Percentiles rank a stretch among this genome's conserved stretches.
Evolutionary conservation across 1,140 invertebrate genomes (phyloP).

Genomic region (Saccostrea cuccullata): DNA sequence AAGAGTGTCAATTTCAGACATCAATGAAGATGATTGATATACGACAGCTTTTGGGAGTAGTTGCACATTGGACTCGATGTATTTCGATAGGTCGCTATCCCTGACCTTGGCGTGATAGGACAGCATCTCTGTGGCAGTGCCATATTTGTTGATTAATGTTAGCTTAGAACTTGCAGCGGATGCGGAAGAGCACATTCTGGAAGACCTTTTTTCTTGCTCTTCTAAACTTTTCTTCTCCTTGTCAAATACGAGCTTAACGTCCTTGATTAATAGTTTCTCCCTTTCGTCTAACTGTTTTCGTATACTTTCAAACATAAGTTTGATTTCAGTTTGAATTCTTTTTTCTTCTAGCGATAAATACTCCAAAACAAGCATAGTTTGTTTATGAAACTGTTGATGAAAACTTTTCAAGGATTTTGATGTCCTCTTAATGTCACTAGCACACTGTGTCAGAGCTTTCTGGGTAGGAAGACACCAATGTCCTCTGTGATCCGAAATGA

Average conservation of each 20-base stretch:
- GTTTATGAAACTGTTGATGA: background rate
- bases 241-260: background rate
- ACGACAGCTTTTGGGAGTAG: constrained; percentile 24
- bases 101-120: background rate
- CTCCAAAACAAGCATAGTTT: background rate
- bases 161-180: constrained; percentile 8
- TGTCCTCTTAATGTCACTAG: background rate
- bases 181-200: constrained; percentile 3
- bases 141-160: constrained; percentile 8
- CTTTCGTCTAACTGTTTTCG: background rate
- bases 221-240: background rate
- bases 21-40: constrained; percentile 9
- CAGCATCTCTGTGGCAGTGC: background rate
- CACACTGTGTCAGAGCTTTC: background rate
- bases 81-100: background rate
- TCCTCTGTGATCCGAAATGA: background rate
- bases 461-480: background rate
- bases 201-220: constrained; percentile 3
- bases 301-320: background rate
- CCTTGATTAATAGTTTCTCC: background rate
- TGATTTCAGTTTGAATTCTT: background rate
- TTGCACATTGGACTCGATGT: background rate
- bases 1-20: constrained; percentile 10
- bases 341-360: background rate
- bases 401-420: background rate